Conservation (phyloP, 2,888 invertebrate genomes). For the Nomada fucata region DNA sequence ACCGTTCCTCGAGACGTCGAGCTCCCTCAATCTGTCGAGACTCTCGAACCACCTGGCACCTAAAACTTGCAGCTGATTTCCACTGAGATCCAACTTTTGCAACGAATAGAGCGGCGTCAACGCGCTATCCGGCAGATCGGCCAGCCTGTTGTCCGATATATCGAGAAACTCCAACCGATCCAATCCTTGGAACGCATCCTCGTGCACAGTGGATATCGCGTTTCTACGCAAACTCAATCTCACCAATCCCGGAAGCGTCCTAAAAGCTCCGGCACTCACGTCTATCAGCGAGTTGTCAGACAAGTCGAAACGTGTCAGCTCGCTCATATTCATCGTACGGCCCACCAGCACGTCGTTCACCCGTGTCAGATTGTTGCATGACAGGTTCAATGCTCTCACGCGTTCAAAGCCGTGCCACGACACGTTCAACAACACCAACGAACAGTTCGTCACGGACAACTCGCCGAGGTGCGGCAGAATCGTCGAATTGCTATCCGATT, state of each 20-base stretch:
- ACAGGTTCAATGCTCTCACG: constrained; percentile 75
- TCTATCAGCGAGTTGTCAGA: constrained; percentile 86
- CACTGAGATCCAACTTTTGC: constrained; percentile 90
- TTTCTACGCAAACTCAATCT: constrained; percentile 90
- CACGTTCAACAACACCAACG: constrained; percentile 74
- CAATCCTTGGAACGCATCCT: constrained; percentile 87
- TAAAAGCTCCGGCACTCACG: constrained; percentile 86
- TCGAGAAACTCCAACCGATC: constrained; percentile 88
- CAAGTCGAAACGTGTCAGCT: constrained; percentile 87
- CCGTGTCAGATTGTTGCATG: constrained; percentile 74
- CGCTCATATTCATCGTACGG: constrained; percentile 76
- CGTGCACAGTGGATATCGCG: constrained; percentile 86
- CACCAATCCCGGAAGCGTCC: constrained; percentile 86
- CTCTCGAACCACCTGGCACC: constrained; percentile 88
- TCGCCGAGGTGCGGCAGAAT: constrained; percentile 64
- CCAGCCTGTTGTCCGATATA: constrained; percentile 89
- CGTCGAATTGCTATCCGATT: constrained; percentile 5
- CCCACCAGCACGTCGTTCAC: constrained; percentile 63
- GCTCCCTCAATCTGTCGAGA: constrained; percentile 87
- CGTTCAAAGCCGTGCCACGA: constrained; percentile 71
- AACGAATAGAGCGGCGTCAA: constrained; percentile 87
- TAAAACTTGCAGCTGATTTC: constrained; percentile 88
- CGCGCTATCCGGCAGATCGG: constrained; percentile 85
- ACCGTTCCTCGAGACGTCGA: constrained; percentile 90
- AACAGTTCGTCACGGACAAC: constrained; percentile 75